Conservation (phyloP, 2,113 vertebrate genomes). For the Microcebus jonahi region DNA sequence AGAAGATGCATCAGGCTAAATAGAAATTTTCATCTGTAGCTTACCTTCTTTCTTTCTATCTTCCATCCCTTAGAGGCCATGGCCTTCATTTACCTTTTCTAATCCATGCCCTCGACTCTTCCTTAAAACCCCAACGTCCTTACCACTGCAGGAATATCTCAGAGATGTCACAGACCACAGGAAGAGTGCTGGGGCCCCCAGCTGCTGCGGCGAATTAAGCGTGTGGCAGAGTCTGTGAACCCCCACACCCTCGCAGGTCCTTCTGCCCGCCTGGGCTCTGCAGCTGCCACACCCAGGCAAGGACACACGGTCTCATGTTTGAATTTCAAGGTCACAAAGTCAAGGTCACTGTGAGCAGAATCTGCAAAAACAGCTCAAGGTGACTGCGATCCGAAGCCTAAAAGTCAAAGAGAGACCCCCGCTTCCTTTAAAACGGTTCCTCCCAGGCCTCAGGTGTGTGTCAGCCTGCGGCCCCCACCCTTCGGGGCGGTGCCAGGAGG, state of each 20-base stretch:
- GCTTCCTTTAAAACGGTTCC: not conserved
- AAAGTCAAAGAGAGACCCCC: not conserved
- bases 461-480: fast-evolving
- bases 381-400: not conserved
- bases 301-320: fast-evolving
- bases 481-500: fast-evolving
- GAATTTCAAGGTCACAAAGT: not conserved
- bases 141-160: no score
- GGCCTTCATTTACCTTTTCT: not conserved
- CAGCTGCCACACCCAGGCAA: not conserved
- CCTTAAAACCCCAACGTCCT: not conserved
- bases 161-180: not conserved
- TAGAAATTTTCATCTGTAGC: not conserved
- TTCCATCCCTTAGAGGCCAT: not conserved
- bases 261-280: not conserved
- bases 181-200: no score
- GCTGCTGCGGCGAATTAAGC: not conserved
- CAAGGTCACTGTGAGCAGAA: not conserved
- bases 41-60: not conserved
- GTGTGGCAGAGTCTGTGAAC: fast-evolving
- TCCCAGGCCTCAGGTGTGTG: no score
- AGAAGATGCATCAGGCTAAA: not conserved
- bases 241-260: not conserved
- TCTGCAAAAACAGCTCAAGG: not conserved
- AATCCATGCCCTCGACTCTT: not conserved